A percentile compares a stretch with the other conserved stretches of the same genome.
phyloP scores from a whole-genome alignment of 1,140 invertebrate genomes.

The Eufriesea mexicana region DNA sequence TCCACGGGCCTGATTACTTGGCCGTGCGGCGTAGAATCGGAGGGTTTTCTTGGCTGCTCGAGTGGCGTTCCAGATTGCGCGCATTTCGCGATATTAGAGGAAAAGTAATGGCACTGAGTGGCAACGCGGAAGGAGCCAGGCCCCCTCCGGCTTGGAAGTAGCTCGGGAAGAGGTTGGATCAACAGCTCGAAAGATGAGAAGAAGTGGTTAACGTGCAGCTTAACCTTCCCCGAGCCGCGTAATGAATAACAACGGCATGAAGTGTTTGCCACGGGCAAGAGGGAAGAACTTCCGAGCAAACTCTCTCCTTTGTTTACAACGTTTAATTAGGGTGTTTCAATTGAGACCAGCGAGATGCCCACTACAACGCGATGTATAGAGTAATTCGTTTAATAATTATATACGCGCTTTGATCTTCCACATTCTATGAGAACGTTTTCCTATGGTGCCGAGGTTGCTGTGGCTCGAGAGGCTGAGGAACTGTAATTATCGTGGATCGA shows the following conservation, averaged over 20 bases:
- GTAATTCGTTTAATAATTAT: background rate
- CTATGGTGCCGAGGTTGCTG: background rate
- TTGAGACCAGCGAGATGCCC: background rate
- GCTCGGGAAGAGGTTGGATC: constrained; percentile 29
- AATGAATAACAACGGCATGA: constrained; percentile 53
- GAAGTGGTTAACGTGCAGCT: constrained; percentile 50
- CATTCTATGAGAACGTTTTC: background rate
- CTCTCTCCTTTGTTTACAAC: constrained; percentile 22
- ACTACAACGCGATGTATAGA: background rate
- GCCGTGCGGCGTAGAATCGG: constrained; percentile 20
- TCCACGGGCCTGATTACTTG: constrained; percentile 36
- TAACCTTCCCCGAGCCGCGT: constrained; percentile 20
- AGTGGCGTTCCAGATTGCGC: constrained; percentile 38
- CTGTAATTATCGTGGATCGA: background rate
- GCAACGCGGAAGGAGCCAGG: constrained; percentile 4
- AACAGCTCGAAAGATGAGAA: constrained; percentile 50
- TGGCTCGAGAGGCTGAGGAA: background rate
- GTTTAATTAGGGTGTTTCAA: constrained; percentile 34
- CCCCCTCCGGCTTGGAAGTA: background rate
- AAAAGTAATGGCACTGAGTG: constrained; percentile 42
- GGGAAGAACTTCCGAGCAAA: constrained; percentile 13
- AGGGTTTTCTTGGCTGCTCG: constrained; percentile 27
- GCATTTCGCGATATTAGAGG: constrained; percentile 50
- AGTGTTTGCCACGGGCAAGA: constrained; percentile 22
- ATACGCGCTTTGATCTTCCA: no score